A percentile compares a stretch with the other conserved stretches of the same genome.
These are phyloP conservation scores for Bombus balteatus DNA, from an alignment of 1,140 invertebrate species.

Conservation along the genomic window DNA sequence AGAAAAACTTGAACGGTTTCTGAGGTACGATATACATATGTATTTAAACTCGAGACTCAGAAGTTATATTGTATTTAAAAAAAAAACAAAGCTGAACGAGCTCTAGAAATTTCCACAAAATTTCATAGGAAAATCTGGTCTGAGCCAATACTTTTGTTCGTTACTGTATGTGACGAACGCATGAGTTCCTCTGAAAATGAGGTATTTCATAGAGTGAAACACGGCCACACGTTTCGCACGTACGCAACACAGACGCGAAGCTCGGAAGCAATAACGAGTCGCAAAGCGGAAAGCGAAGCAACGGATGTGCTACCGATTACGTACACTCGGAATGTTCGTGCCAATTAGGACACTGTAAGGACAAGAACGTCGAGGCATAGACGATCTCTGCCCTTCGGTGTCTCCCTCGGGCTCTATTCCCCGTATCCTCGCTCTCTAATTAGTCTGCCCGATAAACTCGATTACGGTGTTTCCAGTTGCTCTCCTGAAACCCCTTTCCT, in stretches of 20 bases:
- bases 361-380: conserved; percentile 52
- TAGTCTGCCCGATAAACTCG: conserved; percentile 72
- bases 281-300: conserved; percentile 14
- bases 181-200: background rate
- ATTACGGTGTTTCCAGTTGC: conserved; percentile 59
- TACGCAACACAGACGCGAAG: background rate
- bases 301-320: conserved; percentile 28
- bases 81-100: too few relatives aligned
- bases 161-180: too few relatives aligned
- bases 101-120: too few relatives aligned
- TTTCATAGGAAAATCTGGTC: too few relatives aligned
- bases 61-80: too few relatives aligned
- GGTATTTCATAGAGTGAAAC: background rate
- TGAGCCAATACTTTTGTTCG: too few relatives aligned
- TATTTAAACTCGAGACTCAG: too few relatives aligned
- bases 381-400: conserved; percentile 64
- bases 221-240: too few relatives aligned
- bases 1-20: too few relatives aligned
- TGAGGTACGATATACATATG: too few relatives aligned
- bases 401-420: conserved; percentile 60
- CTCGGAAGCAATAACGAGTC: conserved; percentile 18
- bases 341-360: conserved; percentile 66
- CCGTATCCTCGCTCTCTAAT: conserved; percentile 71
- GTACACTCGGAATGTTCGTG: conserved; percentile 39
- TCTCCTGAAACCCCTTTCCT: conserved; percentile 38